Percentiles rank a stretch among this genome's conserved stretches.
Conservation (phyloP, 2,113 vertebrate species). For the Sinocyclocheilus anophthalmus region DNA sequence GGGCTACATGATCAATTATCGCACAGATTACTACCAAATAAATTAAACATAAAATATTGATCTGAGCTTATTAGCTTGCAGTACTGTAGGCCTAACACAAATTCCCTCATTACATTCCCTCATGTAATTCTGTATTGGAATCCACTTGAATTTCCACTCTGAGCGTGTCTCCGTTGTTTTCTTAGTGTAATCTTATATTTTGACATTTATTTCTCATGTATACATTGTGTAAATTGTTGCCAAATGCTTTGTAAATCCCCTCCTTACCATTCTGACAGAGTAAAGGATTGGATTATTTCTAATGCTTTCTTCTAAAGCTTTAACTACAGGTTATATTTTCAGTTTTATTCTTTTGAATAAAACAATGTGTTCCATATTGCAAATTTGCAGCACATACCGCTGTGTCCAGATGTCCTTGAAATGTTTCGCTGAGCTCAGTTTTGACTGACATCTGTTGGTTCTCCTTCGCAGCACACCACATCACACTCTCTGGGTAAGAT, state of each 20-base stretch:
- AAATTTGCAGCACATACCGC: not conserved
- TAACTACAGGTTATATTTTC: not conserved
- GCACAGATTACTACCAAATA: not conserved
- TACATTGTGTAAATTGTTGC: not conserved
- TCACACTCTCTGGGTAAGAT: slow-evolving; percentile 22
- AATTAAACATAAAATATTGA: not conserved
- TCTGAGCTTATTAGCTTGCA: not conserved
- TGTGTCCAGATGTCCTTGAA: slow-evolving; percentile 35
- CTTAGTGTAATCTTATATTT: not conserved
- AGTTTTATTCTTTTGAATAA: not conserved
- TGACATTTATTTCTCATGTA: not conserved
- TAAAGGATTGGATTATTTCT: not conserved
- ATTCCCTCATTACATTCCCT: not conserved
- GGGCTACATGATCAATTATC: not conserved
- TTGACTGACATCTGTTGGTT: slow-evolving; percentile 47
- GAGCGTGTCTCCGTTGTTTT: not conserved
- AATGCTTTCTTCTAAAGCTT: not conserved
- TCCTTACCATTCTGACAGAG: not conserved
- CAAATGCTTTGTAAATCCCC: not conserved
- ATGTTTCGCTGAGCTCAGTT: slow-evolving; percentile 36
- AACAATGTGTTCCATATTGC: not conserved
- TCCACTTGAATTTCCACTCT: not conserved
- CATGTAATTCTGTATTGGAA: not conserved
- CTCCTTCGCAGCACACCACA: not conserved
- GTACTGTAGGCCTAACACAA: not conserved